Conservation (phyloP, 2,797 vertebrate species). For the Pristis pectinata region DNA sequence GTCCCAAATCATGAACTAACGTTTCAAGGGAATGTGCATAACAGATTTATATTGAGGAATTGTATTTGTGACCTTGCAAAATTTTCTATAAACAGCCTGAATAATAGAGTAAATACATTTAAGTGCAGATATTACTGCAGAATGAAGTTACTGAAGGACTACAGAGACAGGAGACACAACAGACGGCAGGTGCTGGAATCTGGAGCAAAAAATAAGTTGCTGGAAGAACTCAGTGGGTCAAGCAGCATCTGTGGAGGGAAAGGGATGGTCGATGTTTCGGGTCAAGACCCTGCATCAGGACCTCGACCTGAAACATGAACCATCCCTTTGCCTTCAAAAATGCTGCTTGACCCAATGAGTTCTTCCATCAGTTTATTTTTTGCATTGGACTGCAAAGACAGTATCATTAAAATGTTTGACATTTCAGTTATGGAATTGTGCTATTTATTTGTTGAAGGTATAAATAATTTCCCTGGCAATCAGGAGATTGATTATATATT, state of each 20-base stretch:
- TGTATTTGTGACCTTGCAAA: neutral
- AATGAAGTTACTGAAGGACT: neutral
- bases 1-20: neutral
- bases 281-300: too few species aligned
- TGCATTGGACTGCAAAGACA: neutral
- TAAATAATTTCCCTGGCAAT: too few species aligned
- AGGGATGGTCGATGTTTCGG: too few species aligned
- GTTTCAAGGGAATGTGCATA: neutral
- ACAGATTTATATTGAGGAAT: neutral
- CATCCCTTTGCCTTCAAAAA: too few species aligned
- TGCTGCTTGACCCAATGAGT: too few species aligned
- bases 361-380: too few species aligned
- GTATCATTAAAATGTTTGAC: neutral
- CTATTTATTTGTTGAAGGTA: neutral
- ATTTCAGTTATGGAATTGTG: neutral
- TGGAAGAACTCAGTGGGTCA: too few species aligned
- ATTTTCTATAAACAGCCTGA: neutral
- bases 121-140: neutral
- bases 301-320: too few species aligned
- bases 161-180: neutral
- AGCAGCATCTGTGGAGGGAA: too few species aligned
- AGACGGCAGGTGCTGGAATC: too few species aligned
- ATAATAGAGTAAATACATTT: neutral
- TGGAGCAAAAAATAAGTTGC: too few species aligned
- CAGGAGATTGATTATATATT: neutral